Conservation (phyloP, 2,888 invertebrate species). For the Leptarthrus brevirostris region DNA sequence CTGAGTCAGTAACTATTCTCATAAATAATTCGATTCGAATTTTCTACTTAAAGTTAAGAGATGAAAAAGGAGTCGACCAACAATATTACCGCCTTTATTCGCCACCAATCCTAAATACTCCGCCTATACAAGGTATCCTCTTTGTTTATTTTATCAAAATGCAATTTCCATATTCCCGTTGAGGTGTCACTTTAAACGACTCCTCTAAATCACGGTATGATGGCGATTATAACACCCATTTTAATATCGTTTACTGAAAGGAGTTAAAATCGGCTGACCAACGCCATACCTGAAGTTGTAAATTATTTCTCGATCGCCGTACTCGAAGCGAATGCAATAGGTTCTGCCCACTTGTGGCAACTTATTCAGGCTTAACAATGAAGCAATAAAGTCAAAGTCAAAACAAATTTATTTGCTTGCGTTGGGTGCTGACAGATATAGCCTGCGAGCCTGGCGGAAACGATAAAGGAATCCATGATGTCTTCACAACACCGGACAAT, state of each 20-base stretch:
- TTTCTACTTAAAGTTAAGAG: too few relatives aligned
- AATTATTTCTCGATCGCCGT: slow-evolving; percentile 7
- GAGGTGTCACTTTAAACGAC: too few relatives aligned
- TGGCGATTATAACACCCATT: not conserved
- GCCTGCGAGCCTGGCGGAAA: not conserved
- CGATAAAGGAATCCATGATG: slow-evolving; percentile 2
- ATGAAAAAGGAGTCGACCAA: too few relatives aligned
- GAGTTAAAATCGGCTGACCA: not conserved
- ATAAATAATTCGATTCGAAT: too few relatives aligned
- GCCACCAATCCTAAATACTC: too few relatives aligned
- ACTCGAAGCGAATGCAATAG: not conserved
- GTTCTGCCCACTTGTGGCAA: slow-evolving; percentile 1
- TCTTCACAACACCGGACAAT: not conserved
- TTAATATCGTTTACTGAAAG: not conserved
- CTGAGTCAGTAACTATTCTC: too few relatives aligned
- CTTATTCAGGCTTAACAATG: not conserved
- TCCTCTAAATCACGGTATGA: too few relatives aligned
- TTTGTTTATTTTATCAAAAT: too few relatives aligned
- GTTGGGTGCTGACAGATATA: not conserved
- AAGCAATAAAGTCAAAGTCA: slow-evolving; percentile 1
- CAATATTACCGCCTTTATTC: too few relatives aligned
- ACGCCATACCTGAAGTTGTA: not conserved
- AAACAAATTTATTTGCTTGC: slow-evolving; percentile 1
- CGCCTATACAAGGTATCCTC: too few relatives aligned
- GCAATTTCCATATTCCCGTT: too few relatives aligned